Conservation (phyloP, 2,888 invertebrate genomes). For the Chloromyia formosa region DNA sequence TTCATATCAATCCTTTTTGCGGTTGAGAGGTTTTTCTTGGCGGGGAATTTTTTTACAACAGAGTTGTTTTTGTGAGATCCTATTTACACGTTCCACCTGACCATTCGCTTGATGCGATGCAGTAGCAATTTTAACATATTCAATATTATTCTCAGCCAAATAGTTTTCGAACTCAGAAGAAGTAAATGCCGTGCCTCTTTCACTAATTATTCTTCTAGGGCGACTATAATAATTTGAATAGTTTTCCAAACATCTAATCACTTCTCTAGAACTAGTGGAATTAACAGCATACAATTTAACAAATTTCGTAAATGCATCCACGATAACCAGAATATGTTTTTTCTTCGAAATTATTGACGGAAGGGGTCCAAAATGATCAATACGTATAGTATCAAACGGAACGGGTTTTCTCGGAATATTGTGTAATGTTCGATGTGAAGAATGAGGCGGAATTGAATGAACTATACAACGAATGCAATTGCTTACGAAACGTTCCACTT, state of each 20-base stretch:
- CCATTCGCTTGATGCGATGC: conserved; percentile 55
- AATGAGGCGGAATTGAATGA: conserved; percentile 26
- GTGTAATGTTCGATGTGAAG: conserved; percentile 52
- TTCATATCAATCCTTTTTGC: too few relatives aligned
- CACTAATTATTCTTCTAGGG: conserved; percentile 20
- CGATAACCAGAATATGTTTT: neutral
- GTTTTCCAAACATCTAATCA: neutral
- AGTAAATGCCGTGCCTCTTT: conserved; percentile 39
- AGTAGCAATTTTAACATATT: conserved; percentile 53
- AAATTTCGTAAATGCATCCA: conserved; percentile 40
- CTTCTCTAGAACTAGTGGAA: conserved; percentile 49
- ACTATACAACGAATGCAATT: conserved; percentile 47
- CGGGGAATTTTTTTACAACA: too few relatives aligned
- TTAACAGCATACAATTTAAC: conserved; percentile 20
- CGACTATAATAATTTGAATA: conserved; percentile 26
- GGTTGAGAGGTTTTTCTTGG: too few relatives aligned
- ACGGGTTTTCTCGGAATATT: conserved; percentile 51
- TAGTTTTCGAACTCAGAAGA: conserved; percentile 47
- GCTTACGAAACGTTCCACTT: conserved; percentile 47
- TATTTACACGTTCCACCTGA: conserved; percentile 50
- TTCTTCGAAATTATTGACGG: conserved; percentile 36
- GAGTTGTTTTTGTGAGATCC: too few relatives aligned
- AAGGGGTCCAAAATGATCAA: conserved; percentile 28
- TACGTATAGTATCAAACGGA: conserved; percentile 51
- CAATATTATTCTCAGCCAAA: conserved; percentile 48